Evolutionary conservation across 2,888 invertebrate genomes (phyloP).

Genomic region (Cremastinae sp.): DNA sequence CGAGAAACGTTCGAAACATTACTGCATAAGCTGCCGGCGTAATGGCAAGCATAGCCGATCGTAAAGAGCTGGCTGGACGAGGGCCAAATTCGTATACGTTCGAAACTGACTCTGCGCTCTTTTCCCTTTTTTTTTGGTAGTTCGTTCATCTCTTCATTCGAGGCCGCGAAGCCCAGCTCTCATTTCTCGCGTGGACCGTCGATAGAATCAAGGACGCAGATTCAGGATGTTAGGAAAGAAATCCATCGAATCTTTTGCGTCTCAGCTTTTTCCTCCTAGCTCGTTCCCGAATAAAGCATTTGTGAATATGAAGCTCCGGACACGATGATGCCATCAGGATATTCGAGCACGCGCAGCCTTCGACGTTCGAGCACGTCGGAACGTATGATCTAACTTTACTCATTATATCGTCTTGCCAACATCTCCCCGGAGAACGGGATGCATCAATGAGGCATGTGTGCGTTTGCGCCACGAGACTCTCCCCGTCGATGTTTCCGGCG

Average conservation of each 20-base stretch:
- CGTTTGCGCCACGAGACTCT: not conserved
- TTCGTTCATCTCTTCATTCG: not conserved
- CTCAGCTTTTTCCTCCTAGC: too few relatives aligned
- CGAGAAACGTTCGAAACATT: conserved; percentile 58
- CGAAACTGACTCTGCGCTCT: conserved; percentile 57
- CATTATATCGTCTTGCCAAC: conserved; percentile 68
- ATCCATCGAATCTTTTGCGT: too few relatives aligned
- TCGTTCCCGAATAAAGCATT: too few relatives aligned
- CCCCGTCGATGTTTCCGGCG: not conserved
- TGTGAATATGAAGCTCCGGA: not conserved
- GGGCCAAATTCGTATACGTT: conserved; percentile 72
- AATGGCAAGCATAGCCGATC: conserved; percentile 71
- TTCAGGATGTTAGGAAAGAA: too few relatives aligned
- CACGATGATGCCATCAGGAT: conserved; percentile 14
- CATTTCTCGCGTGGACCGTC: not conserved
- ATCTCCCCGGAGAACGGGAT: conserved; percentile 10
- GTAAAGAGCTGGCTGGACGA: conserved; percentile 76
- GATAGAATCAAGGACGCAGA: too few relatives aligned
- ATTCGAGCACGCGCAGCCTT: conserved; percentile 14
- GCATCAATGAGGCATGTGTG: conserved; percentile 6
- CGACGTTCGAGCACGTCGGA: conserved; percentile 8
- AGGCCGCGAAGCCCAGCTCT: not conserved
- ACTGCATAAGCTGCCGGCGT: conserved; percentile 56
- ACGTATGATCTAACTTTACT: conserved; percentile 70
- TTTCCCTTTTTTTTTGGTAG: conserved; percentile 28